Evolutionary conservation across 1,140 invertebrate species (phyloP).

Genomic region (Leptopilina clavipes): DNA sequence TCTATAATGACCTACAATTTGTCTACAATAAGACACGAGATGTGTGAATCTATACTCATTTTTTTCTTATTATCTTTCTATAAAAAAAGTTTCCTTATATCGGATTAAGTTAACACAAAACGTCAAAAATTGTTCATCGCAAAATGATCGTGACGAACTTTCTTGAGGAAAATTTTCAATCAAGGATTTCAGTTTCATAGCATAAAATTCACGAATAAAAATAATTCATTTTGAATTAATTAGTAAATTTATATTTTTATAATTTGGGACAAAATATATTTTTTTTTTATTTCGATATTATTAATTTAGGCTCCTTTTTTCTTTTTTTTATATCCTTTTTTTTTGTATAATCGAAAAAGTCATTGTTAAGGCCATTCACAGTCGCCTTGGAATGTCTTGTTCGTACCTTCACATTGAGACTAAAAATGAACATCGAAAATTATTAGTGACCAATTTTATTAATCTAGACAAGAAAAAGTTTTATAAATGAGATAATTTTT

Average conservation of each 20-base stretch:
- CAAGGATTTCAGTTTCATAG: too few species aligned
- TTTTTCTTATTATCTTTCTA: background rate
- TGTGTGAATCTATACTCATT: background rate
- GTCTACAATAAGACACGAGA: background rate
- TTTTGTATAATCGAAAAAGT: background rate
- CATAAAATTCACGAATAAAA: too few species aligned
- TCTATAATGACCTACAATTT: conserved; percentile 21
- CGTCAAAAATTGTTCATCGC: too few species aligned
- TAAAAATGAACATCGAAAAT: background rate
- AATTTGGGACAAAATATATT: too few species aligned
- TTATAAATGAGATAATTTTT: background rate
- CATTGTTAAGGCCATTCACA: background rate
- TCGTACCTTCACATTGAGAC: conserved; percentile 1
- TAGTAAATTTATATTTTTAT: too few species aligned
- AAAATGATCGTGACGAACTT: too few species aligned
- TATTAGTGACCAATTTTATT: background rate
- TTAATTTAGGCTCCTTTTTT: too few species aligned
- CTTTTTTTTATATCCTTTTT: too few species aligned
- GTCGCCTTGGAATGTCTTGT: conserved; percentile 1
- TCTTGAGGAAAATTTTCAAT: too few species aligned
- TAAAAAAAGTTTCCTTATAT: too few species aligned
- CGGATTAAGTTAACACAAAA: too few species aligned
- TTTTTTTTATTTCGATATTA: background rate
- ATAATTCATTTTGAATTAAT: too few species aligned
- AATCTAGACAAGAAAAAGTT: background rate